These are phyloP conservation scores for Callyntrura sp. DNA, from an alignment of 2,888 invertebrate genomes.

Conservation along the genomic window DNA sequence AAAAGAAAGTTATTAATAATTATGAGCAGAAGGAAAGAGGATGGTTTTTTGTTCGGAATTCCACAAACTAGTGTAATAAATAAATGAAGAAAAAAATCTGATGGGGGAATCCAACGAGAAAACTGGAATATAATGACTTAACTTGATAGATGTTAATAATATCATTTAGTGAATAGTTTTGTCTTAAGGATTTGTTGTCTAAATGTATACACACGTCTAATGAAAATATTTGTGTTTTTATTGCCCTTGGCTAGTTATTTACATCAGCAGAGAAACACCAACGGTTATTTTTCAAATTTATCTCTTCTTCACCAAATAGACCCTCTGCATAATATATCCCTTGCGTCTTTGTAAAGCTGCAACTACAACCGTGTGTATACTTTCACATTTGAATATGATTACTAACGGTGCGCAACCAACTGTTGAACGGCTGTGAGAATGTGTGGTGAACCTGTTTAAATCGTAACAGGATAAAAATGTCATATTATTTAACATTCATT, in stretches of 20 bases:
- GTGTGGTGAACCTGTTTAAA: conserved; percentile 2
- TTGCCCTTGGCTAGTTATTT: conserved; percentile 1
- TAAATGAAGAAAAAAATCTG: conserved; percentile 22
- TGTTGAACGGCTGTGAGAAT: neutral
- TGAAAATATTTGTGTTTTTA: neutral
- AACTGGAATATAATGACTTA: conserved; percentile 44
- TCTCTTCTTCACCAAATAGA: neutral
- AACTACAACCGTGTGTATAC: too few species aligned
- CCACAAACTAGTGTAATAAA: neutral
- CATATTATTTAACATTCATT: conserved; percentile 27
- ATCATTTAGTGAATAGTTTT: conserved; percentile 17
- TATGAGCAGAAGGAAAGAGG: conserved; percentile 9
- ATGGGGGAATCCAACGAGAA: conserved; percentile 16
- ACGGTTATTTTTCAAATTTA: conserved; percentile 23
- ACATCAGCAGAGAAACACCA: neutral
- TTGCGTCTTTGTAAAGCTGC: neutral
- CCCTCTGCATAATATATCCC: neutral
- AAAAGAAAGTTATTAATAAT: conserved; percentile 37
- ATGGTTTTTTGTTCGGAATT: neutral
- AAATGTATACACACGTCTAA: neutral
- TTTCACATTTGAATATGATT: neutral
- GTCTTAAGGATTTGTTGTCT: neutral
- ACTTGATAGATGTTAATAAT: conserved; percentile 33
- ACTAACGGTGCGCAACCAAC: neutral
- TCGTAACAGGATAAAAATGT: neutral